A percentile compares a stretch with the other conserved stretches of the same genome.
Conservation (phyloP, 2,797 vertebrate species). For the Gymnopithys bicolor region DNA sequence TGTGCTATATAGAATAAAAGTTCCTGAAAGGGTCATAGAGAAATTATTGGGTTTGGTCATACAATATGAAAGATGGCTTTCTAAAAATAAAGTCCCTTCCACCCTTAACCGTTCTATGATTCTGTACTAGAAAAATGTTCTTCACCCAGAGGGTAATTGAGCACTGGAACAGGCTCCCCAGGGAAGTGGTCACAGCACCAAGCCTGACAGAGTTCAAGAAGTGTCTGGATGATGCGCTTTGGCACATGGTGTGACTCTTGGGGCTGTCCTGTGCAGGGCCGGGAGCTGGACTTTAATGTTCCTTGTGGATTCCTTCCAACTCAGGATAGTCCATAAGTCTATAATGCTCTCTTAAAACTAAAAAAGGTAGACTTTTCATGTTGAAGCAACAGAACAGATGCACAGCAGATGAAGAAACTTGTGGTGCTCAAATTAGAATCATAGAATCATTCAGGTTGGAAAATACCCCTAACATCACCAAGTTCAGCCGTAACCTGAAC, state of each 20-base stretch:
- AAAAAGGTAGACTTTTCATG: neutral
- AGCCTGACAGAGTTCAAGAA: neutral
- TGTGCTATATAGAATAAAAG: neutral
- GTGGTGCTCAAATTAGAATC: neutral
- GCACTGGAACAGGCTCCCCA: neutral
- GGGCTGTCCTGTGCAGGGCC: neutral
- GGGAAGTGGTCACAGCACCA: neutral
- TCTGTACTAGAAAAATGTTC: neutral
- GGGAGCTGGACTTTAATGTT: neutral
- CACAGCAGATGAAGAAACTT: neutral
- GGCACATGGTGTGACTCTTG: neutral
- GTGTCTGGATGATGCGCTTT: fast-evolving
- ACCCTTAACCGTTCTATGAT: neutral
- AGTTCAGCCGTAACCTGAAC: neutral
- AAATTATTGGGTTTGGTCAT: neutral
- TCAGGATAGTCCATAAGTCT: neutral
- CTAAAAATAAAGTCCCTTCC: neutral
- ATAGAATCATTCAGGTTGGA: neutral
- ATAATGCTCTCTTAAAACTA: neutral
- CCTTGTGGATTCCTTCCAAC: neutral
- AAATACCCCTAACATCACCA: neutral
- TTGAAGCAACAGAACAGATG: neutral
- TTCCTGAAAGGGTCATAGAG: neutral
- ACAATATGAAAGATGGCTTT: neutral
- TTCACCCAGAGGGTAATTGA: neutral